Evolutionary conservation across 1,140 invertebrate genomes (phyloP).

Genomic region (Drosophila ogumai): DNA sequence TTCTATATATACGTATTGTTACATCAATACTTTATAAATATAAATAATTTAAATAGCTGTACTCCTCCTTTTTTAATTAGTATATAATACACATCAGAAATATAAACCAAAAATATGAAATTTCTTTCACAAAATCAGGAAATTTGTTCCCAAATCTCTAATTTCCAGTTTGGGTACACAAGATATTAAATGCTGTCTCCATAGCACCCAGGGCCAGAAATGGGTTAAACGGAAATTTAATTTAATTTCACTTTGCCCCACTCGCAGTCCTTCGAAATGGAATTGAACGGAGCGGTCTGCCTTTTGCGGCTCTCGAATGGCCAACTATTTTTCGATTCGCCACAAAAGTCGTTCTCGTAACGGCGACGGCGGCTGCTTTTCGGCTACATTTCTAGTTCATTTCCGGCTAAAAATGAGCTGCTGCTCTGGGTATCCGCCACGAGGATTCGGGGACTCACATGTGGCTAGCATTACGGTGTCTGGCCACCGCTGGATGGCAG

Average conservation of each 20-base stretch:
- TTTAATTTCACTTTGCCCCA: constrained; percentile 62
- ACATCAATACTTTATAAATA: not conserved
- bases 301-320: constrained; percentile 17
- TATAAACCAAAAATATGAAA: not conserved
- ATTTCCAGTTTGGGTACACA: not conserved
- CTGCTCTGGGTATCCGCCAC: constrained; percentile 44
- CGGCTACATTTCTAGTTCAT: constrained; percentile 78
- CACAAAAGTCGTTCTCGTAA: constrained; percentile 63
- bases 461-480: constrained; percentile 33
- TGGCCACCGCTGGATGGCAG: not conserved
- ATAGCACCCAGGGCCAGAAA: constrained; percentile 4
- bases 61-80: too few relatives aligned
- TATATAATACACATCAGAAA: too few relatives aligned
- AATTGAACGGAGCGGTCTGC: constrained; percentile 12
- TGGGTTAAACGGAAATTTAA: constrained; percentile 77
- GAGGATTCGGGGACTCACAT: constrained; percentile 40
- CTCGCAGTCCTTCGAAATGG: not conserved
- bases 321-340: constrained; percentile 75
- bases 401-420: constrained; percentile 81
- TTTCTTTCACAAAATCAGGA: not conserved
- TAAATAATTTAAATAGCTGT: not conserved
- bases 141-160: not conserved
- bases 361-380: constrained; percentile 50
- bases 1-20: too few relatives aligned
- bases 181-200: not conserved